These are phyloP conservation scores for Plagiodera versicolora DNA, from an alignment of 2,888 invertebrate species.

Conservation along the genomic window DNA sequence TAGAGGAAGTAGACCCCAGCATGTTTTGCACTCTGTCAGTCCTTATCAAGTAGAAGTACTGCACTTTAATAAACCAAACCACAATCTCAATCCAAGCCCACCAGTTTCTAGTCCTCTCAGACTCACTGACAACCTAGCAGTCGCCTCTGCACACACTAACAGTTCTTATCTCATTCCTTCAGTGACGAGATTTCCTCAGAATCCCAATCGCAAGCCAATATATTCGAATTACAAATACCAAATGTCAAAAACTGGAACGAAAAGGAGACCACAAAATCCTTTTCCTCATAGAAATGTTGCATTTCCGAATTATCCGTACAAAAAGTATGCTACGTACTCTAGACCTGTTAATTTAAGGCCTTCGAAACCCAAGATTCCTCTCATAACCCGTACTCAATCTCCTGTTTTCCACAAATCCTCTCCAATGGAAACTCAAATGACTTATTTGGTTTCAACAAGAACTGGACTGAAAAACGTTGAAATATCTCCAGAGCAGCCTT, in stretches of 20 bases:
- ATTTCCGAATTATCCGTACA: slow-evolving; percentile 16
- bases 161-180: slow-evolving; percentile 25
- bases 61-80: slow-evolving; percentile 17
- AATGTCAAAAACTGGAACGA: slow-evolving; percentile 1
- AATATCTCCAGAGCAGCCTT: slow-evolving; percentile 48
- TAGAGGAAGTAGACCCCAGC: slow-evolving; percentile 22
- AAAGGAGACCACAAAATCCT: slow-evolving; percentile 2
- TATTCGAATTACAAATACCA: background rate
- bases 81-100: slow-evolving; percentile 36
- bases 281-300: slow-evolving; percentile 20
- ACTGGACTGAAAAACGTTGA: slow-evolving; percentile 41
- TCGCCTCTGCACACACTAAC: slow-evolving; percentile 21
- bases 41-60: slow-evolving; percentile 26
- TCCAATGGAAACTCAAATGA: slow-evolving; percentile 22
- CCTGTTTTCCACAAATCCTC: slow-evolving; percentile 20
- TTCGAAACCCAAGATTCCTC: slow-evolving; percentile 10
- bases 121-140: slow-evolving; percentile 20
- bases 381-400: background rate
- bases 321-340: slow-evolving; percentile 12
- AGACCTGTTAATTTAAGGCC: slow-evolving; percentile 7
- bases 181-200: slow-evolving; percentile 6
- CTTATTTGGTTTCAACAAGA: slow-evolving; percentile 4
- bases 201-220: background rate
- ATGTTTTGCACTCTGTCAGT: slow-evolving; percentile 20
- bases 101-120: slow-evolving; percentile 37